A percentile compares a stretch with the other conserved stretches of the same genome.
phyloP scores from a whole-genome alignment of 2,797 vertebrate species.

The Psittacula echo region DNA sequence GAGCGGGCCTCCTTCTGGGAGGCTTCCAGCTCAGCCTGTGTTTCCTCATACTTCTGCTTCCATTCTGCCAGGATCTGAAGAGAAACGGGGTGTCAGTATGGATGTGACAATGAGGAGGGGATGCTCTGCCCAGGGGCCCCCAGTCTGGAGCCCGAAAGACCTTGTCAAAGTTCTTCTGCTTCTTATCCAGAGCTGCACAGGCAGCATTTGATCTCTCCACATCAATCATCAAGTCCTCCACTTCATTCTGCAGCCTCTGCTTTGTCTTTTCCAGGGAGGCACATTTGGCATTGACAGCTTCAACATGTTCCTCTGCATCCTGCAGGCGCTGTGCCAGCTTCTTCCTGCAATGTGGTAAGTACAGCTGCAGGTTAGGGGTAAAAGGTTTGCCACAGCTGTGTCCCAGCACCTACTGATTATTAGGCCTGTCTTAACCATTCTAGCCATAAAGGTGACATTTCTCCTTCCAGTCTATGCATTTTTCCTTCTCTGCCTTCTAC shows the following conservation, averaged over 20 bases:
- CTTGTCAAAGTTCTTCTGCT: conserved; percentile 76
- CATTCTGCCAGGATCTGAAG: conserved; percentile 78
- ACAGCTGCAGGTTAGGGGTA: too few relatives aligned
- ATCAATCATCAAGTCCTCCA: too few relatives aligned
- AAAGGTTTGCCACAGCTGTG: too few relatives aligned
- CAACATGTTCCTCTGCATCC: neutral
- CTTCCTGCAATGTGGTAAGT: conserved; percentile 71
- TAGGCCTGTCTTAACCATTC: conserved; percentile 1
- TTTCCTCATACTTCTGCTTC: conserved; percentile 89
- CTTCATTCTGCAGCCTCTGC: too few relatives aligned
- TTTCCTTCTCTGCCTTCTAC: neutral
- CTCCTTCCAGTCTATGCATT: neutral
- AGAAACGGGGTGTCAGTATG: neutral
- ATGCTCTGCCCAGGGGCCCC: too few relatives aligned
- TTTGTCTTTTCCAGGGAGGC: too few relatives aligned
- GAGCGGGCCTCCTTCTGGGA: conserved; percentile 27
- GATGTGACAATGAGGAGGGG: too few relatives aligned
- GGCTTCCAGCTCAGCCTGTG: conserved; percentile 86
- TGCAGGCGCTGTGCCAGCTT: conserved; percentile 78
- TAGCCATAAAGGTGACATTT: neutral
- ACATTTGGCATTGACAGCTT: conserved; percentile 28
- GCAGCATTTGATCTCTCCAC: too few relatives aligned
- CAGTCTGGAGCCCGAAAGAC: too few relatives aligned
- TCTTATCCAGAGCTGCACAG: conserved; percentile 83
- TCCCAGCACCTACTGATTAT: too few relatives aligned